Evolutionary conservation across 2,113 vertebrate species (phyloP).

Genomic region (Piliocolobus tephrosceles): DNA sequence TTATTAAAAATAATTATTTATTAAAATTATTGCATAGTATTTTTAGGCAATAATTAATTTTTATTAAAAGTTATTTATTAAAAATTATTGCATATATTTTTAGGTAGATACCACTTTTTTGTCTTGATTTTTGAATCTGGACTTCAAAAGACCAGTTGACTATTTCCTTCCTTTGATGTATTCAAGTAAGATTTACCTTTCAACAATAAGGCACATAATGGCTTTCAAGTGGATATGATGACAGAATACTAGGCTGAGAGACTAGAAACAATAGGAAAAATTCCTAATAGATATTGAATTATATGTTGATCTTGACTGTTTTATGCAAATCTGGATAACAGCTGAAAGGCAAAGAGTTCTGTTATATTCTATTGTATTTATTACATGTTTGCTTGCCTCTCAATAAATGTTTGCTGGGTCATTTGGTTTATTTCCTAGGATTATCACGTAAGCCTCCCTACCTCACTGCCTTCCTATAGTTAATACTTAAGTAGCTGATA

Average conservation of each 20-base stretch:
- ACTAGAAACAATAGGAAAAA: not conserved
- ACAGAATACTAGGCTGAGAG: not conserved
- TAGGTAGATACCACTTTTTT: not conserved
- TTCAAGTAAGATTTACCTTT: not conserved
- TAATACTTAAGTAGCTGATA: not conserved
- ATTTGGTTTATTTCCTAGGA: not conserved
- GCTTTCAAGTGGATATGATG: not conserved
- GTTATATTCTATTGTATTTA: not conserved
- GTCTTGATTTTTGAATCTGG: constrained; percentile 1
- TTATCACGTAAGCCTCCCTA: not conserved
- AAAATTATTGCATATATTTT: not conserved
- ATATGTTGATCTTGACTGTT: not conserved
- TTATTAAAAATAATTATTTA: no score
- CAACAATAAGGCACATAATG: not conserved
- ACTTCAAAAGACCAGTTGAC: not conserved
- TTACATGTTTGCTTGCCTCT: not conserved
- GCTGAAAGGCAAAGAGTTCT: not conserved
- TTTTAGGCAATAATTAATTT: no score
- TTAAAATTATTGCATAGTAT: no score
- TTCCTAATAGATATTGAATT: not conserved
- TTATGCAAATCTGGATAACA: not conserved
- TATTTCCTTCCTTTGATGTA: constrained; percentile 3
- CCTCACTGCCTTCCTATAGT: not conserved
- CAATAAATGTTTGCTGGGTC: not conserved
- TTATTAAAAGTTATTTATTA: no score